Evolutionary conservation across 2,888 invertebrate species (phyloP).

Genomic region (Fragum whitleyi): DNA sequence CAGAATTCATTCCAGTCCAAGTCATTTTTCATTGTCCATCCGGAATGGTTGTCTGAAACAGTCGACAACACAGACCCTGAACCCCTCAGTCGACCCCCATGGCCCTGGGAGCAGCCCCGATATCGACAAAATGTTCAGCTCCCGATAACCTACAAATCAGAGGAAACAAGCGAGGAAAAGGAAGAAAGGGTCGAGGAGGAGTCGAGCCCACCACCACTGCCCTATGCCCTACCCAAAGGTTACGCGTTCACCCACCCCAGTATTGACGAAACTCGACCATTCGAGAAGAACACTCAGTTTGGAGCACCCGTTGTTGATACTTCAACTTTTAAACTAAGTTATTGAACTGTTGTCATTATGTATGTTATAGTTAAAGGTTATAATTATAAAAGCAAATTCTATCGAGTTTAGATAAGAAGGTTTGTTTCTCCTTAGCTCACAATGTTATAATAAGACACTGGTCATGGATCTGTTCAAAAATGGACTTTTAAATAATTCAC

Average conservation of each 20-base stretch:
- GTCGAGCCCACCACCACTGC: slow-evolving; percentile 28
- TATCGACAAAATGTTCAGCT: slow-evolving; percentile 75
- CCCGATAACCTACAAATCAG: slow-evolving; percentile 59
- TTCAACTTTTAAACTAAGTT: too few species aligned
- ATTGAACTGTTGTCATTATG: background rate
- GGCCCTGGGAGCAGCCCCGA: slow-evolving; percentile 80
- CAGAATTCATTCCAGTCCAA: slow-evolving; percentile 76
- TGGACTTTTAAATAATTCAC: too few species aligned
- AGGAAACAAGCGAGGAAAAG: slow-evolving; percentile 28
- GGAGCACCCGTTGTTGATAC: too few species aligned
- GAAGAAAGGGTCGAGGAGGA: slow-evolving; percentile 25
- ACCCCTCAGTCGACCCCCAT: slow-evolving; percentile 74
- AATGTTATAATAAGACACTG: too few species aligned
- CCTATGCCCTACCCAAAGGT: slow-evolving; percentile 38
- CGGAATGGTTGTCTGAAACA: slow-evolving; percentile 78
- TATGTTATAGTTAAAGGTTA: background rate
- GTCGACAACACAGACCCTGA: slow-evolving; percentile 69
- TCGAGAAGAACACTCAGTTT: slow-evolving; percentile 33
- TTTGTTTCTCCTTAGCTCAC: too few species aligned
- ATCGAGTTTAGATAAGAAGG: too few species aligned
- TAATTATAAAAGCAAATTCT: too few species aligned
- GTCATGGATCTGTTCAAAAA: too few species aligned
- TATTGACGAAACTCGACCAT: slow-evolving; percentile 56
- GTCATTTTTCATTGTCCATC: slow-evolving; percentile 76
- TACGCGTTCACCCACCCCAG: slow-evolving; percentile 56